phyloP scores from a whole-genome alignment of 1,140 invertebrate genomes.

The Tetramorium parvispinum region DNA sequence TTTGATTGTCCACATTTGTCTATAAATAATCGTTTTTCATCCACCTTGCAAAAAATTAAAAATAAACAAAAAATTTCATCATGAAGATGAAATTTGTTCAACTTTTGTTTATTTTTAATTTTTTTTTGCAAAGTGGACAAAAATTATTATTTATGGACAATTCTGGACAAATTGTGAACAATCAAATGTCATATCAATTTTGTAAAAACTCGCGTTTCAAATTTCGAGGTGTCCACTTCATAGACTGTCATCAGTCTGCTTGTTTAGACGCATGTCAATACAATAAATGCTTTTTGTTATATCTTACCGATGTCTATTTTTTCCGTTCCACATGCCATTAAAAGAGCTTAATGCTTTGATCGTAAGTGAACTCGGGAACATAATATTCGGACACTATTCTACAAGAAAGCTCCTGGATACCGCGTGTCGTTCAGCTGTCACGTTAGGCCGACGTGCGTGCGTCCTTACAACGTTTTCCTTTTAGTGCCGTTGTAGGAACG shows the following conservation, averaged over 20 bases:
- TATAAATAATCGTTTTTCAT: too few relatives aligned
- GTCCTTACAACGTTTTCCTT: conserved; percentile 47
- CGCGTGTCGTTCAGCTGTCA: conserved; percentile 46
- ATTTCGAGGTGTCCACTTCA: too few relatives aligned
- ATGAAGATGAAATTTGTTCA: too few relatives aligned
- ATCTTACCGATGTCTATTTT: neutral
- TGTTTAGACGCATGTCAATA: neutral
- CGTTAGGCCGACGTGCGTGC: conserved; percentile 16
- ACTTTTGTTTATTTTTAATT: too few relatives aligned
- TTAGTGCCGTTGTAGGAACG: neutral
- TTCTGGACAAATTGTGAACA: too few relatives aligned
- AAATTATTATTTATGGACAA: too few relatives aligned
- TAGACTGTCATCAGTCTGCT: neutral
- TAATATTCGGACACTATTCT: conserved; percentile 22
- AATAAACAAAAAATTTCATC: too few relatives aligned
- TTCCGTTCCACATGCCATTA: neutral
- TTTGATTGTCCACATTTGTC: too few relatives aligned
- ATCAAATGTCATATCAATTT: too few relatives aligned
- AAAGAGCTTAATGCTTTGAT: neutral
- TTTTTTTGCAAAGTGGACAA: too few relatives aligned
- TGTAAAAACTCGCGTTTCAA: too few relatives aligned
- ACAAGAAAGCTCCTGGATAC: neutral
- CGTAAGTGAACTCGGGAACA: conserved; percentile 27
- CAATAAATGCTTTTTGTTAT: neutral
- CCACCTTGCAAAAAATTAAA: too few relatives aligned